These are phyloP conservation scores for Ostrea edulis DNA, from an alignment of 1,140 invertebrate genomes.

Conservation along the genomic window DNA sequence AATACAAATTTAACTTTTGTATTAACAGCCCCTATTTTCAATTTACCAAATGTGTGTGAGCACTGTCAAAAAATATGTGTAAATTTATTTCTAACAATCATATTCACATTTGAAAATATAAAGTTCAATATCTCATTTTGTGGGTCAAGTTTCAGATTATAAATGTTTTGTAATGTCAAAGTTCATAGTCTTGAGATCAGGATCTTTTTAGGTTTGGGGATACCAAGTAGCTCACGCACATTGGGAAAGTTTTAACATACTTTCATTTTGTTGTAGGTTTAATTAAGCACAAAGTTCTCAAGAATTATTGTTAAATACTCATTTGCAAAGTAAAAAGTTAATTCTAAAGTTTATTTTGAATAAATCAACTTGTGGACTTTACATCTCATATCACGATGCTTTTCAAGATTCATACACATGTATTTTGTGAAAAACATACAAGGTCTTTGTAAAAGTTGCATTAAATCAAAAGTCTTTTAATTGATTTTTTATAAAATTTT, in stretches of 20 bases:
- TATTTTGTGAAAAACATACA: background rate
- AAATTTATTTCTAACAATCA: too few species aligned
- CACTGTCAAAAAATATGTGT: background rate
- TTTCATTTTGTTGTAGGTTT: constrained; percentile 29
- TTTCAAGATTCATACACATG: constrained; percentile 10
- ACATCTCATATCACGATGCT: background rate
- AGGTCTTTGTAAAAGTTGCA: constrained; percentile 10
- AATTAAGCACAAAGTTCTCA: constrained; percentile 35
- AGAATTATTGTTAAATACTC: background rate
- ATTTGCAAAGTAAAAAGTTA: background rate
- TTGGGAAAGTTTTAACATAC: background rate
- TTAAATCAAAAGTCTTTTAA: background rate
- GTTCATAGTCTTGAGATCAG: background rate
- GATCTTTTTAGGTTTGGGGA: background rate
- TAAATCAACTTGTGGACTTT: constrained; percentile 7
- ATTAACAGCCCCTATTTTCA: background rate
- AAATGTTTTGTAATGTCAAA: background rate
- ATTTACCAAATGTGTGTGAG: background rate
- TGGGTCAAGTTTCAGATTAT: too few species aligned
- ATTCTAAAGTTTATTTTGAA: background rate
- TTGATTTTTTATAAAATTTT: background rate
- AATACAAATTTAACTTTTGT: background rate
- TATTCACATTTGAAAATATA: too few species aligned
- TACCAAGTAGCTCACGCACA: background rate
- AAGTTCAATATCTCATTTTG: too few species aligned